phyloP scores from a whole-genome alignment of 2,888 invertebrate genomes.

The Coelinius sp. region DNA sequence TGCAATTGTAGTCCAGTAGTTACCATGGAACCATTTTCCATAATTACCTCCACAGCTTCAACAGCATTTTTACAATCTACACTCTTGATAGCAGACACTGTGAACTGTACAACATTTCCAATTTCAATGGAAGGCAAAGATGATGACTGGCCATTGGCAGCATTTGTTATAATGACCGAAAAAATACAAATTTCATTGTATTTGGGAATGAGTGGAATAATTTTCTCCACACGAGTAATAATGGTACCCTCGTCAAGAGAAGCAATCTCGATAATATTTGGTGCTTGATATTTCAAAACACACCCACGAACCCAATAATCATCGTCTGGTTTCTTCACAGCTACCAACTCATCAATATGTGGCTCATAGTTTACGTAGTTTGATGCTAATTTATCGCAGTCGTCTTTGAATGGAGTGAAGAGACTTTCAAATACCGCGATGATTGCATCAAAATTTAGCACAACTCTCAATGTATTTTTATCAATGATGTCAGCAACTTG shows the following conservation, averaged over 20 bases:
- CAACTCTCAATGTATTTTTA: not conserved
- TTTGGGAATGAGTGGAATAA: constrained; percentile 49
- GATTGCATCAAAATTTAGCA: not conserved
- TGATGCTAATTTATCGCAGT: not conserved
- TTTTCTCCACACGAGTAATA: constrained; percentile 42
- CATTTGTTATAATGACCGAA: constrained; percentile 42
- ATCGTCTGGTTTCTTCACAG: constrained; percentile 47
- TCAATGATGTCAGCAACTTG: constrained; percentile 20
- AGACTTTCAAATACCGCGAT: not conserved
- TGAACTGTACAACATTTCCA: not conserved
- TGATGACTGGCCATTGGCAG: not conserved
- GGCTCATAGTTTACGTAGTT: constrained; percentile 40
- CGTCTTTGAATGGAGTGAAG: constrained; percentile 1
- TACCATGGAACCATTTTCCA: not conserved
- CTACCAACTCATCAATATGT: constrained; percentile 55
- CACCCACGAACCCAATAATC: constrained; percentile 62
- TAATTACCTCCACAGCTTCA: not conserved
- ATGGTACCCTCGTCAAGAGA: constrained; percentile 56
- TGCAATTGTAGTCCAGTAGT: not conserved
- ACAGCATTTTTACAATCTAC: not conserved
- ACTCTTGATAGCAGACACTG: not conserved
- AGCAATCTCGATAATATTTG: constrained; percentile 44
- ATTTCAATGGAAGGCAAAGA: not conserved
- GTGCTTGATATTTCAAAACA: constrained; percentile 42
- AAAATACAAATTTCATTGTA: constrained; percentile 49